These are phyloP conservation scores for Pheosia tremula DNA, from an alignment of 2,888 invertebrate species.

Conservation along the genomic window DNA sequence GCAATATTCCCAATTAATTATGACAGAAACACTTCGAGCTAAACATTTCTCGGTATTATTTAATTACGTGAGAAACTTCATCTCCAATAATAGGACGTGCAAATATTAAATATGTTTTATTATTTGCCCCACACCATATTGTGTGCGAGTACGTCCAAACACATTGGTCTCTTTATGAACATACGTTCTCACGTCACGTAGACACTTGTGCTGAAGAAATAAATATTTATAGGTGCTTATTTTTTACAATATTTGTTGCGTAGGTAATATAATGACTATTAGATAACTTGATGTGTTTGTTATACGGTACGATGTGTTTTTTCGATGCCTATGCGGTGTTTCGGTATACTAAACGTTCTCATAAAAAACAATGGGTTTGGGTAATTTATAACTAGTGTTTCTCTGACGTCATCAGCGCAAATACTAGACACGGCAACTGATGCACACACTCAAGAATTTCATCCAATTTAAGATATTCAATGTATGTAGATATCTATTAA, in stretches of 20 bases:
- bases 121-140: slow-evolving; percentile 35
- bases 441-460: too few relatives aligned
- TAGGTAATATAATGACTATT: slow-evolving; percentile 2
- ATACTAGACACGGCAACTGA: too few relatives aligned
- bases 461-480: too few relatives aligned
- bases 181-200: slow-evolving; percentile 61
- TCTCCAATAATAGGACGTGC: slow-evolving; percentile 23
- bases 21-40: neutral
- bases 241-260: slow-evolving; percentile 28
- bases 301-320: neutral
- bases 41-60: slow-evolving; percentile 14
- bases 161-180: slow-evolving; percentile 52
- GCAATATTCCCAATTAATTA: neutral
- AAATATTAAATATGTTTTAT: slow-evolving; percentile 40
- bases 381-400: too few relatives aligned
- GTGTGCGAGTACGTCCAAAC: slow-evolving; percentile 37
- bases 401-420: too few relatives aligned
- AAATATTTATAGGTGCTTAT: slow-evolving; percentile 31
- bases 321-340: neutral
- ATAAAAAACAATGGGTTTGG: too few relatives aligned
- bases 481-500: too few relatives aligned
- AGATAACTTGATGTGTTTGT: slow-evolving; percentile 3
- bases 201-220: slow-evolving; percentile 46
- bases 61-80: slow-evolving; percentile 27
- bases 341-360: too few relatives aligned